phyloP scores from a whole-genome alignment of 1,140 invertebrate genomes.

The Procambarus virginalis region DNA sequence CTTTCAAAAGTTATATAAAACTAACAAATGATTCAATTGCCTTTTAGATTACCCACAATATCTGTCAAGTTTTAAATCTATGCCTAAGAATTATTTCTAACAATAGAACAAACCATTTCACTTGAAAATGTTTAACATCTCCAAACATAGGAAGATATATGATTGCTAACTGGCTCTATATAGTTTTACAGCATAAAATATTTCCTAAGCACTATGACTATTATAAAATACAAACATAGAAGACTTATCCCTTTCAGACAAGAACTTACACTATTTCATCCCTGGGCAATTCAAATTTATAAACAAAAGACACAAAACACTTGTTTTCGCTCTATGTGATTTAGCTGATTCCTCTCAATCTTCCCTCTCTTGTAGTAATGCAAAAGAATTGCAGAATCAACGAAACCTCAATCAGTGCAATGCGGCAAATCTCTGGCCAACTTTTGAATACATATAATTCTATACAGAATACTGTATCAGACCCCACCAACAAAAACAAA shows the following conservation, averaged over 20 bases:
- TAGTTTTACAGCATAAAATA: constrained; percentile 17
- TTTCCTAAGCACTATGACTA: neutral
- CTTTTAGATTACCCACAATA: constrained; percentile 23
- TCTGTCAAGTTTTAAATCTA: constrained; percentile 14
- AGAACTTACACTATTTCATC: neutral
- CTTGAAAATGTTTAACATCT: constrained; percentile 14
- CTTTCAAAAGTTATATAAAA: constrained; percentile 26
- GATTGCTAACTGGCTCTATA: neutral
- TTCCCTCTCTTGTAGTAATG: neutral
- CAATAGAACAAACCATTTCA: constrained; percentile 24
- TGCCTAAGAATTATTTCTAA: constrained; percentile 2
- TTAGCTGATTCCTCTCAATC: too few species aligned
- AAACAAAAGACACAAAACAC: neutral
- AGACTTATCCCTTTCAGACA: neutral
- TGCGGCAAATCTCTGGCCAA: too few species aligned
- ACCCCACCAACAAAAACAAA: too few species aligned
- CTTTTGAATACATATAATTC: too few species aligned
- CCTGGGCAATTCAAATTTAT: neutral
- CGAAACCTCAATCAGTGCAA: neutral
- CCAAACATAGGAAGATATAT: constrained; percentile 7
- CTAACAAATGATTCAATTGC: constrained; percentile 13
- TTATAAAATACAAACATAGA: constrained; percentile 2
- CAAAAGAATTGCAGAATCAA: neutral
- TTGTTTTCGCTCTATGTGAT: too few species aligned
- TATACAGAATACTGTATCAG: too few species aligned